Conservation (phyloP, 2,113 vertebrate genomes). For the Lanius collurio region DNA sequence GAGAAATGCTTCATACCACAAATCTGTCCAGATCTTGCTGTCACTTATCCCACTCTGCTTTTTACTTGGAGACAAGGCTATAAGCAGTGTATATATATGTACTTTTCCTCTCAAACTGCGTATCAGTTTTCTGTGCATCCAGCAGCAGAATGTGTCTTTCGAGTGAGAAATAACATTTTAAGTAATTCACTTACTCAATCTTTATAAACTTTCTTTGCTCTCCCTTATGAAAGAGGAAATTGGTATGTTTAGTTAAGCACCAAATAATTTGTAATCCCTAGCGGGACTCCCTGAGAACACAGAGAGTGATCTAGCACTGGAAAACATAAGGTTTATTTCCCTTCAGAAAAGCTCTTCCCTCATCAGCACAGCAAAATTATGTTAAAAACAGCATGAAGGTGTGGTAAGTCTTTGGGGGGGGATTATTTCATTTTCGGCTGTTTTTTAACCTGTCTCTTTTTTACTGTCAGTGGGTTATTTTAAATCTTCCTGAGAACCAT, state of each 20-base stretch:
- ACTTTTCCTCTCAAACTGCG: neutral
- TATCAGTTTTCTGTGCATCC: neutral
- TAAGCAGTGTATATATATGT: neutral
- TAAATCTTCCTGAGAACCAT: constrained; percentile 42
- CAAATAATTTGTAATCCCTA: neutral
- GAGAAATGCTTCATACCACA: neutral
- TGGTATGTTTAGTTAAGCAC: neutral
- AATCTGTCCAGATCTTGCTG: neutral
- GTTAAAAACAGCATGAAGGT: constrained; percentile 5
- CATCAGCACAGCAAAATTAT: neutral
- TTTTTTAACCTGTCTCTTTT: constrained; percentile 37
- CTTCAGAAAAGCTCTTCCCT: neutral
- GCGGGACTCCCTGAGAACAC: neutral
- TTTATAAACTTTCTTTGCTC: neutral
- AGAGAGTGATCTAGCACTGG: neutral
- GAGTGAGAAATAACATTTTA: neutral
- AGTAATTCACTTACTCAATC: neutral
- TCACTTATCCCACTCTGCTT: neutral
- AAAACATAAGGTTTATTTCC: neutral
- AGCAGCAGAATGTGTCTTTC: neutral
- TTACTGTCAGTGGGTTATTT: constrained; percentile 46
- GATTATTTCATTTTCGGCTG: neutral
- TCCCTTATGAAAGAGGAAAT: neutral
- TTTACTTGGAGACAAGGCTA: neutral
- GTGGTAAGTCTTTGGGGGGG: neutral